Base-by-base conservation (phyloP, 1,140 invertebrate genomes). In the Drosophila erecta region DNA sequence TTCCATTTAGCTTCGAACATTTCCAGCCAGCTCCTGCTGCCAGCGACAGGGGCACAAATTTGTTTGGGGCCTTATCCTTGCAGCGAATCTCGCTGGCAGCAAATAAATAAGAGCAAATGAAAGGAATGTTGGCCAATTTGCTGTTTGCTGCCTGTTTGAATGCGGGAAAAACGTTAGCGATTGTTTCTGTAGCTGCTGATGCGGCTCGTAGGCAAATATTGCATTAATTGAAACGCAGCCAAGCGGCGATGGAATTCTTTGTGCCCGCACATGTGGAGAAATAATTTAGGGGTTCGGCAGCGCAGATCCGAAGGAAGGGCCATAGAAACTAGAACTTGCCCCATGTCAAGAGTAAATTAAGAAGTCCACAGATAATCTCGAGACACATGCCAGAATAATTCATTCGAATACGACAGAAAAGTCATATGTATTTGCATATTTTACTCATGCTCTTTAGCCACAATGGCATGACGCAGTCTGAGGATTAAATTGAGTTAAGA, bases 1-100 rank as follows among this genome's bases (percentile, higher is more conserved):
- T 86, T 87, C 81, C 76, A 85, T 85, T 85, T 87, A 87, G 81
- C 64, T 78, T 79, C 74, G 66, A 76, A 62, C 71, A 60, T 72
- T 79, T 61, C 33, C 57, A 59, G 73, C 65, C 46, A 47, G 76
- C 71, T 79, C 64, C 79, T 64, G 61, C 78, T 44, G 37, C 47
- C 57, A 54, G 49, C 46, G 35, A 22, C 67, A 72, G 44, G 51
- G 57, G 49, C 70, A 53, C 49, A 61, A 58, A 57, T 46, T 76
- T 75, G 72, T 65, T 54, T 33, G 58, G 44, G 35, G 44, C 20
- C 70, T 62, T 74, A 73, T 74, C 59, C 70, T 44, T 40, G 24
- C 38, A 37, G 24, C 56, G 37, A 72, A 74, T 62, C 67, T 56
- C 41, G 35, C 43, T 24, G 17, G 35, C 14, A 35, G 50, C 33